Evolutionary conservation across 2,797 vertebrate genomes (phyloP), one percentile per base, ranked within the genome.

Genomic region (Huso huso): DNA sequence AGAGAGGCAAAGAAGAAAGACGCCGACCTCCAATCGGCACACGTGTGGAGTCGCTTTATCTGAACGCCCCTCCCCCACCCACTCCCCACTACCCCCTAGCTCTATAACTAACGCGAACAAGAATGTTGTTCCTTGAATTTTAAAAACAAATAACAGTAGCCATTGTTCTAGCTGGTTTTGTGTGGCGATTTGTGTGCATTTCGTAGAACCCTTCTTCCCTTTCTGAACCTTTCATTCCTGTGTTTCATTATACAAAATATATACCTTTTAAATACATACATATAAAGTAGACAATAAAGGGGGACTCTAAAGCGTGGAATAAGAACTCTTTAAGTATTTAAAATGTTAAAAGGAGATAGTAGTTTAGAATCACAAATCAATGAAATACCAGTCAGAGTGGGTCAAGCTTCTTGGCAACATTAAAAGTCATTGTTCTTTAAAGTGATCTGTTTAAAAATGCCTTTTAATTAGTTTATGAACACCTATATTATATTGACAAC

Each of bases 121-220:
- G 12, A 51, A 51, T 58, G 15, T 61, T 51, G 6, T 59, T 52
- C 70, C 71, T 55, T 37, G 3, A 50, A n/a, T 51, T 64, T 37
- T 37, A 37, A 37, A 37, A 37, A 37, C 37, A 37, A 9, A 62
- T 10, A 59, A 15, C 23, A 15, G 11, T 37, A 58, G 11, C n/a
- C 65, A 66, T 60, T 58, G 55, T 58, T 58, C 53, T 55, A 66
- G 52, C 55, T 49, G 9, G 23, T 55, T 59, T 37, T 3, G 10
- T 15, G 48, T 12, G 55, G 15, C 15, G n/a, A 13, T 58, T 37
- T n/a, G 55, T 58, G 12, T 58, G 55, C 15, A n/a, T 58, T 58
- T 58, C 12, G 12, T 13, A 58, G 12, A 63, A 10, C 66, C 66
- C 52, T 15, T 37, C 15, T 8, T 49, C 13, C 48, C 6, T 49